Conservation (phyloP, 2,797 vertebrate species). For the Esox lucius region DNA sequence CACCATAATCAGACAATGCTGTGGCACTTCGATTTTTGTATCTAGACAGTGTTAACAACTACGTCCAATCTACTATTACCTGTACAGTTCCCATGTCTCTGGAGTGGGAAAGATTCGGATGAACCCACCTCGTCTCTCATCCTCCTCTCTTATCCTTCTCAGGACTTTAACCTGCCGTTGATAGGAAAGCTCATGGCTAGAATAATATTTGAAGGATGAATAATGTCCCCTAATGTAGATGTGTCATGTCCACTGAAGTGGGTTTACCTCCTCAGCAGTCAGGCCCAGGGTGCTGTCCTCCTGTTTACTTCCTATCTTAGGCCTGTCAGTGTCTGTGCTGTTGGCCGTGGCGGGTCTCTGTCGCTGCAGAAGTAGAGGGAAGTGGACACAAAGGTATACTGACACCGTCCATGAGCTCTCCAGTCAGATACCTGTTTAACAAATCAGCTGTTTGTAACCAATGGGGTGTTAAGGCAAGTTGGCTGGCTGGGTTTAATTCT, state of each 20-base stretch:
- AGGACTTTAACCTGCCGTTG: slow-evolving; percentile 84
- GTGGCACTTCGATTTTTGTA: neutral
- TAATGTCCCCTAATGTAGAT: neutral
- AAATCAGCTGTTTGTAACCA: slow-evolving; percentile 6
- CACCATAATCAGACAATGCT: neutral
- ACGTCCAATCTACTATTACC: neutral
- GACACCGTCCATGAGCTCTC: neutral
- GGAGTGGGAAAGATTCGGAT: slow-evolving; percentile 92
- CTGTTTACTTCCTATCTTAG: slow-evolving; percentile 67
- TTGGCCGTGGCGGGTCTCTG: slow-evolving; percentile 78
- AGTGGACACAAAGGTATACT: neutral
- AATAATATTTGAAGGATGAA: neutral
- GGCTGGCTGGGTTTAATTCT: neutral
- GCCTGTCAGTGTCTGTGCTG: slow-evolving; percentile 74
- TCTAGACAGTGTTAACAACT: neutral
- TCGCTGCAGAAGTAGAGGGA: slow-evolving; percentile 56
- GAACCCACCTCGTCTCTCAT: slow-evolving; percentile 91
- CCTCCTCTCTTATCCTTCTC: slow-evolving; percentile 87
- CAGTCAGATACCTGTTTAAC: slow-evolving; percentile 5
- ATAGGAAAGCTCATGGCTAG: neutral
- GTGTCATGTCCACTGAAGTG: neutral
- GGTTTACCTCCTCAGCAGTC: slow-evolving; percentile 87
- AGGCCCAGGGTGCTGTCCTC: slow-evolving; percentile 81
- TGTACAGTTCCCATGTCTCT: slow-evolving; percentile 82
- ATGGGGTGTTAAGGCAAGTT: slow-evolving; percentile 5